A percentile compares a stretch with the other conserved stretches of the same genome.
These are phyloP conservation scores for Lymantria monacha DNA, from an alignment of 2,888 invertebrate species.

Conservation along the genomic window DNA sequence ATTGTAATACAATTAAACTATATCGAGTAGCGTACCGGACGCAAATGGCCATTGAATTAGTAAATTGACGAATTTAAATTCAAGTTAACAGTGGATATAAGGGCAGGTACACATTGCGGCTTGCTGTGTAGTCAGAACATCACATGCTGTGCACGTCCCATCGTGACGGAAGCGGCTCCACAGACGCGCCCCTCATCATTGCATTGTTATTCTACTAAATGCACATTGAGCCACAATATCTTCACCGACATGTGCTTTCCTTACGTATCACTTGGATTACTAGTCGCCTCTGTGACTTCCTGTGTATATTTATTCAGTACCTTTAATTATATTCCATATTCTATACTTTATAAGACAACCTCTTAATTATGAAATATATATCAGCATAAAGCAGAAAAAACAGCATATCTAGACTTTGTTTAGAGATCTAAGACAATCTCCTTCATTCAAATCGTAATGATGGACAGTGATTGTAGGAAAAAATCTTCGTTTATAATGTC, in stretches of 20 bases:
- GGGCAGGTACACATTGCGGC: conserved; percentile 59
- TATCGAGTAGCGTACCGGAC: conserved; percentile 61
- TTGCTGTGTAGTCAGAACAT: conserved; percentile 50
- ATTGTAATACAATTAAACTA: conserved; percentile 55
- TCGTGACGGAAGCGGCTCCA: conserved; percentile 69
- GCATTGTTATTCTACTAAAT: conserved; percentile 71
- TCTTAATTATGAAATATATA: not conserved
- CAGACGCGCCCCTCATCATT: conserved; percentile 45
- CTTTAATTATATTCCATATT: too few species aligned
- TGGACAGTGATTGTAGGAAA: too few species aligned
- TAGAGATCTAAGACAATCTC: too few species aligned
- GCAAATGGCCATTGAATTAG: conserved; percentile 49
- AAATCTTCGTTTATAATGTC: too few species aligned
- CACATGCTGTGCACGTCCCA: conserved; percentile 60
- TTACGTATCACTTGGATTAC: too few species aligned
- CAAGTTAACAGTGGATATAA: conserved; percentile 55
- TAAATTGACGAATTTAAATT: conserved; percentile 62
- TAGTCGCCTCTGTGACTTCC: too few species aligned
- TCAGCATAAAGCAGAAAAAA: too few species aligned
- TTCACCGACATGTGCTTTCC: conserved; percentile 5
- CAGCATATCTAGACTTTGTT: too few species aligned
- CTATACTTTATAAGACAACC: too few species aligned
- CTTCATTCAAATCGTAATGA: too few species aligned
- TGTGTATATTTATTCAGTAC: too few species aligned
- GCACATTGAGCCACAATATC: conserved; percentile 60